Evolutionary conservation across 1,140 invertebrate species (phyloP).

Genomic region (Vollenhovia emeryi): DNA sequence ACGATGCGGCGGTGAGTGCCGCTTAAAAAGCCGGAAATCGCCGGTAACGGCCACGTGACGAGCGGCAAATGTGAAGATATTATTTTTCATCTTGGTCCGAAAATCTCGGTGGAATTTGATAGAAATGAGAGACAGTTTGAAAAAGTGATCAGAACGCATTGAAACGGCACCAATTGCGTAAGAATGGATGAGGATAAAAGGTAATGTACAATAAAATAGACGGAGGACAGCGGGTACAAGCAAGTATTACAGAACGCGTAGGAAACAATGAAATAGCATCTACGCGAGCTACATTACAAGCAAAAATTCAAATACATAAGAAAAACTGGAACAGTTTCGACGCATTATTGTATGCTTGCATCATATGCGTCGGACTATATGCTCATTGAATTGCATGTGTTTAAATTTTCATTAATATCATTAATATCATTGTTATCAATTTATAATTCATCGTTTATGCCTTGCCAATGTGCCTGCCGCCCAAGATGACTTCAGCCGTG

Average conservation of each 20-base stretch:
- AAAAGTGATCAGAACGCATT: too few relatives aligned
- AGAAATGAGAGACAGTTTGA: too few relatives aligned
- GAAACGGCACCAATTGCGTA: too few relatives aligned
- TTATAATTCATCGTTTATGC: not conserved
- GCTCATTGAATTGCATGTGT: slow-evolving; percentile 9
- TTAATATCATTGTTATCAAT: slow-evolving; percentile 20
- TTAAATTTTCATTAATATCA: slow-evolving; percentile 29
- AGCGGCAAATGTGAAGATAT: not conserved
- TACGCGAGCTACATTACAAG: too few relatives aligned
- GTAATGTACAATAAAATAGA: too few relatives aligned
- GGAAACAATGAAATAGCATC: too few relatives aligned
- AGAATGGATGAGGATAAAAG: too few relatives aligned
- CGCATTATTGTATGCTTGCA: too few relatives aligned
- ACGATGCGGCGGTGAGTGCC: slow-evolving; percentile 18
- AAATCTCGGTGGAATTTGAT: too few relatives aligned
- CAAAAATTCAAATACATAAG: not conserved
- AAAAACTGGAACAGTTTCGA: not conserved
- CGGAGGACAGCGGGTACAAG: too few relatives aligned
- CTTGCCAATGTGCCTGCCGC: not conserved
- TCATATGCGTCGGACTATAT: not conserved
- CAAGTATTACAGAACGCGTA: too few relatives aligned
- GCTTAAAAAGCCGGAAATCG: not conserved
- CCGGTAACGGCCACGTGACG: not conserved
- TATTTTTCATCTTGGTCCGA: too few relatives aligned
- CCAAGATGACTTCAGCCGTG: not conserved